Base-by-base conservation (phyloP, 1,140 invertebrate genomes). In the Zophobas morio region DNA sequence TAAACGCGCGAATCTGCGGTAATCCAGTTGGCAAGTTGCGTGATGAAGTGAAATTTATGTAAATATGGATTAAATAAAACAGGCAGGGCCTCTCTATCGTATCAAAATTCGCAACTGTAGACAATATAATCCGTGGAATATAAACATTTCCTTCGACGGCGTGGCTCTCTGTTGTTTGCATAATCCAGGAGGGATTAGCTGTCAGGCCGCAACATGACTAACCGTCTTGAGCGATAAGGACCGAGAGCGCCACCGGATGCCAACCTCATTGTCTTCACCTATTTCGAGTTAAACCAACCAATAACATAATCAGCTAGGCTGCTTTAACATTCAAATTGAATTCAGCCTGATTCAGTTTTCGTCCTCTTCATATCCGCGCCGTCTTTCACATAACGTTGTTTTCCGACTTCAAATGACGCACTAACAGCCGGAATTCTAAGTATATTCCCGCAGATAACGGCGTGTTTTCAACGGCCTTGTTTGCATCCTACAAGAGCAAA, bases 61-160 rank as follows among this genome's bases (percentile, higher is more conserved):
- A 82, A 82, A 82, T 82, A 81, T 81, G 79, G 79, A 82, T 82
- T 82, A 82, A 78, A 80, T 82, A 81, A 78, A 82, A 79, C 79
- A 77, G 75, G 42, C 76, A 36, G 37, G 47, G 78, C 76, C 66
- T 66, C 60, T 71, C 71, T 73, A 75, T 75, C 60, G 73, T 76
- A 79, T 75, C 75, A 76, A 74, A 78, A 78, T 70, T 78, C 47
- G 74, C 76, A 77, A 76, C 76, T 63, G 72, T 63, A 80, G 79
- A 80, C 79, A 76, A 78, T 77, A 78, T 77, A 75, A 77, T 74
- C 54, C 39, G 51, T 37, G 63, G 74, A 73, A 79, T 79, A 80
- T 81, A 81, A 81, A 81, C 80, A 81, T 81, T 79, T 81, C 78
- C 75, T 60, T 79, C 70, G 51, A 60, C 53, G 46, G 32, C 37